A percentile compares a stretch with the other conserved stretches of the same genome.
Evolutionary conservation across 37 sponge, comb jelly and placozoan species (phyloP).

Genomic region (Eunapius fragilis): DNA sequence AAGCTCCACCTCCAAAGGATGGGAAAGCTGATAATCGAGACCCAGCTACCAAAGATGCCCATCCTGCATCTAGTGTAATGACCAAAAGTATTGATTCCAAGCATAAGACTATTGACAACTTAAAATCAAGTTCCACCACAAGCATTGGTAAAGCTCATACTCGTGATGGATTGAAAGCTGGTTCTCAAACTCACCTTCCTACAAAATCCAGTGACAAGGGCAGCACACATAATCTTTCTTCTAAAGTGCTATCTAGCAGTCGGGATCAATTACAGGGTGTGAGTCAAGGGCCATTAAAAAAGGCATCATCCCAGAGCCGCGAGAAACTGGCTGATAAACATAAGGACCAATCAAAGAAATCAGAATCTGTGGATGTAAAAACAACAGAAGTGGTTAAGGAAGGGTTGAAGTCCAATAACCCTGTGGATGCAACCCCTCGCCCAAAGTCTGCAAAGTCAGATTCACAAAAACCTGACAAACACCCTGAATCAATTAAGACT

Average conservation of each 20-base stretch:
- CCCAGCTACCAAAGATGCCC: no score
- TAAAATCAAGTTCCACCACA: conserved; percentile 6
- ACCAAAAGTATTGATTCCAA: background rate
- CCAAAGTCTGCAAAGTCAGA: no score
- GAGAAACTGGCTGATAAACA: background rate
- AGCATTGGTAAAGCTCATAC: background rate
- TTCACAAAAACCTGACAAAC: no score
- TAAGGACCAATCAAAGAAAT: background rate
- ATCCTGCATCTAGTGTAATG: background rate
- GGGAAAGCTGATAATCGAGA: background rate
- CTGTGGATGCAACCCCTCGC: no score
- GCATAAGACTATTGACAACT: background rate
- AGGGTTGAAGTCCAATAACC: no score
- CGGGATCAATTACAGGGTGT: conserved; percentile 6
- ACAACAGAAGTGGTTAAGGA: no score
- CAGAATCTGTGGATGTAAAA: background rate
- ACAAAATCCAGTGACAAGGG: background rate
- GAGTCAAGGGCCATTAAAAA: background rate
- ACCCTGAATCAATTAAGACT: no score
- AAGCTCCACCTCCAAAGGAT: background rate
- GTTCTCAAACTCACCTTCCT: conserved; percentile 2
- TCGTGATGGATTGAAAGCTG: background rate
- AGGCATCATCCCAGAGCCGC: conserved; percentile 13
- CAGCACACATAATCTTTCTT: no score
- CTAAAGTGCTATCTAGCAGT: background rate